These are phyloP conservation scores for Pteronura brasiliensis DNA, from an alignment of 2,113 vertebrate genomes.

Conservation along the genomic window DNA sequence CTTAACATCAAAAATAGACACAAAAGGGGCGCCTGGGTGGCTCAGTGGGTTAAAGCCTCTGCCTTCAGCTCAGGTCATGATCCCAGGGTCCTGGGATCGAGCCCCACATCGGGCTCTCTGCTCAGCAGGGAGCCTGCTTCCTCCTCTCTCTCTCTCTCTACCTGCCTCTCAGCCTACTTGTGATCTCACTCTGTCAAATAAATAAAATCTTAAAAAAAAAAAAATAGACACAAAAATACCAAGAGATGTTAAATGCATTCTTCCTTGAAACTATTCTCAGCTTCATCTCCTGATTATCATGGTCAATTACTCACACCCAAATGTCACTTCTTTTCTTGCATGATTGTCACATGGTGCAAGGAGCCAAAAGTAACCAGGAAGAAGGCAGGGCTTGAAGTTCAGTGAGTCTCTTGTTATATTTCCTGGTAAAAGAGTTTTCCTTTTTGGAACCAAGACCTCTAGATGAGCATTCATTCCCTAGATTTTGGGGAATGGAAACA, in stretches of 20 bases:
- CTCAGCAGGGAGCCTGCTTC: no score
- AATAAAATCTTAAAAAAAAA: no score
- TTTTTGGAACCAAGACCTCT: background rate
- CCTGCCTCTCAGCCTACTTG: no score
- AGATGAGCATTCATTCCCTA: background rate
- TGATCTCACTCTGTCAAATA: no score
- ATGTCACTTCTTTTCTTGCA: background rate
- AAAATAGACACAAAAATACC: background rate
- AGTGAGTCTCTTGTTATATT: background rate
- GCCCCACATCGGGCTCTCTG: no score
- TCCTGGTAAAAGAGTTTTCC: background rate
- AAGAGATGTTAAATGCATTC: background rate
- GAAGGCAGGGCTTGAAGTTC: background rate
- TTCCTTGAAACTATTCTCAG: background rate
- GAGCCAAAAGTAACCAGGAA: background rate
- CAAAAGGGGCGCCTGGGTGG: no score
- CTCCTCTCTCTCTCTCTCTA: no score
- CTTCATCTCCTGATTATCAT: background rate
- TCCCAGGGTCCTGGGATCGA: no score
- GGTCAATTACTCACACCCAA: background rate
- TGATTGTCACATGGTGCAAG: background rate
- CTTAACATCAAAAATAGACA: background rate
- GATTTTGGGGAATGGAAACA: background rate
- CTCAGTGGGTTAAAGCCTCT: no score
- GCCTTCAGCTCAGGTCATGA: no score